Conservation (phyloP, 2,113 vertebrate genomes). For the Corvus cornix region DNA sequence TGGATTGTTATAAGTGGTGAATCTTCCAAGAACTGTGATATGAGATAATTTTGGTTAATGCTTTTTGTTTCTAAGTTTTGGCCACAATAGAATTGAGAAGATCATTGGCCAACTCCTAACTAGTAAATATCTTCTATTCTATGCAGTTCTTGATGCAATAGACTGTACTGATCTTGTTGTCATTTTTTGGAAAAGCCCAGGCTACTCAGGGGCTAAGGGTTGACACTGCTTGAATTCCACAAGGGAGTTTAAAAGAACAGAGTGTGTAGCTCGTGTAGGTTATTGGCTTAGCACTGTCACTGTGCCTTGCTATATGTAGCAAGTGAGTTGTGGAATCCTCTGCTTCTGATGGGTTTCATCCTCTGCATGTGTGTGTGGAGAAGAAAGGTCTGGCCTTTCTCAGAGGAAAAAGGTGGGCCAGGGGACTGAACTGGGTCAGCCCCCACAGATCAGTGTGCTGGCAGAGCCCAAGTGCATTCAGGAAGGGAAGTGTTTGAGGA, state of each 20-base stretch:
- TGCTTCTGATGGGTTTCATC: background rate
- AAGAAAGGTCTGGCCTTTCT: background rate
- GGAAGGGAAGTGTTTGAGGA: background rate
- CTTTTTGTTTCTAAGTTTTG: background rate
- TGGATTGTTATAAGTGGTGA: background rate
- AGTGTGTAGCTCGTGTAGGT: accelerated
- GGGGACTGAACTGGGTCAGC: background rate
- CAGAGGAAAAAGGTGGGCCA: background rate
- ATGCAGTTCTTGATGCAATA: background rate
- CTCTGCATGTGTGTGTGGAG: background rate
- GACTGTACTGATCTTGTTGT: background rate
- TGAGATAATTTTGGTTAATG: background rate
- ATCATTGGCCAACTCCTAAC: background rate
- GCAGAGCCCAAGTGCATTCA: background rate
- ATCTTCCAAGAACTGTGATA: background rate
- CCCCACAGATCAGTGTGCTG: background rate
- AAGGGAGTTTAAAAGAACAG: background rate
- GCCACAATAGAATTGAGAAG: background rate
- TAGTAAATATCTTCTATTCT: background rate
- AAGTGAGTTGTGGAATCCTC: background rate
- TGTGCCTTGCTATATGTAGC: background rate
- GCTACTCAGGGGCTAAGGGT: background rate
- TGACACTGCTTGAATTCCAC: background rate
- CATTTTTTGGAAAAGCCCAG: background rate
- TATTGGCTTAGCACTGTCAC: background rate